These are phyloP conservation scores for Notospermus geniculatus DNA, from an alignment of 1,140 invertebrate species.

Conservation along the genomic window DNA sequence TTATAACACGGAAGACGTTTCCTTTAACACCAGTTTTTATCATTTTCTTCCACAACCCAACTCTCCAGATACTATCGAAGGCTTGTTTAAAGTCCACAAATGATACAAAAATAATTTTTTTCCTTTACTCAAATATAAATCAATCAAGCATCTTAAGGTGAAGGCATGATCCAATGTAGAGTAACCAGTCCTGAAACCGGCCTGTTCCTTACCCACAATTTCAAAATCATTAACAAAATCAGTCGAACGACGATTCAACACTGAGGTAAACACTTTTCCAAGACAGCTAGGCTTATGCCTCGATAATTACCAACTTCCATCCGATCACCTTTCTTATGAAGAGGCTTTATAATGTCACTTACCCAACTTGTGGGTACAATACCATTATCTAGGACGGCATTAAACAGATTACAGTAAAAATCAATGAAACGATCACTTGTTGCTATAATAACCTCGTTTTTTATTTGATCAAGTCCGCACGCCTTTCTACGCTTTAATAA, in stretches of 20 bases:
- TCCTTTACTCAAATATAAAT: neutral
- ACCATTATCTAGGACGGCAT: neutral
- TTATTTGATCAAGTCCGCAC: neutral
- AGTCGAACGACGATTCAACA: neutral
- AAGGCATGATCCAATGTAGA: slow-evolving; percentile 26
- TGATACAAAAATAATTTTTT: slow-evolving; percentile 14
- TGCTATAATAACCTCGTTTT: neutral
- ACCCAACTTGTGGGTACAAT: neutral
- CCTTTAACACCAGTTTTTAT: no score
- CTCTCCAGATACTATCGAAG: no score
- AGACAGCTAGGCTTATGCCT: neutral
- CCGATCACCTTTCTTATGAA: neutral
- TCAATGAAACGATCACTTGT: neutral
- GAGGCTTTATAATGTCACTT: neutral
- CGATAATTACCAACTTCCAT: neutral
- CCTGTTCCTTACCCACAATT: slow-evolving; percentile 16
- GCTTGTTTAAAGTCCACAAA: slow-evolving; percentile 34
- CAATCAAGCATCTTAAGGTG: slow-evolving; percentile 16
- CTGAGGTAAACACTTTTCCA: neutral
- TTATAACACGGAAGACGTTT: no score
- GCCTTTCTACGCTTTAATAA: neutral
- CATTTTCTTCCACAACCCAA: no score
- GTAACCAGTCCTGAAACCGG: slow-evolving; percentile 26
- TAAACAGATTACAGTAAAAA: neutral
- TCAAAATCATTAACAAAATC: neutral